Evolutionary conservation across 2,888 invertebrate species (phyloP).

Genomic region (Aquatica leii): DNA sequence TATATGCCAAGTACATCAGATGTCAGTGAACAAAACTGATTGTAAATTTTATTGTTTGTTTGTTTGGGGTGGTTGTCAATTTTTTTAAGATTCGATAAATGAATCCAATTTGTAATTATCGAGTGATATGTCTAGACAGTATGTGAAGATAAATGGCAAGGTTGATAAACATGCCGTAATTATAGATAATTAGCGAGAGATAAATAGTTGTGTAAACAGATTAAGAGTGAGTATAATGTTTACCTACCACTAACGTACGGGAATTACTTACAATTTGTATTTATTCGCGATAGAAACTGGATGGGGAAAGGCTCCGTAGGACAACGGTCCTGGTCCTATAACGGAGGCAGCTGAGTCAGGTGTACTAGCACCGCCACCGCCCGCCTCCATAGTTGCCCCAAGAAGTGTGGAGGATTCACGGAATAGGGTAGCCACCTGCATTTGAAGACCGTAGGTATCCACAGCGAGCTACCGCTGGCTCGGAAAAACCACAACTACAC

Average conservation of each 20-base stretch:
- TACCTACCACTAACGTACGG: constrained; percentile 6
- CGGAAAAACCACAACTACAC: constrained; percentile 42
- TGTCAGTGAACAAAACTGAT: too few relatives aligned
- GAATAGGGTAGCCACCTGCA: constrained; percentile 75
- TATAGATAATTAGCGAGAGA: constrained; percentile 16
- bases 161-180: constrained; percentile 26
- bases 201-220: constrained; percentile 19
- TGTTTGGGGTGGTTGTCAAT: too few relatives aligned
- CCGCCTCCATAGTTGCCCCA: constrained; percentile 70
- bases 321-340: constrained; percentile 50
- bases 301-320: constrained; percentile 58
- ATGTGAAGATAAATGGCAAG: constrained; percentile 2
- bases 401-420: constrained; percentile 72
- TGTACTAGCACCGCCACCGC: constrained; percentile 53
- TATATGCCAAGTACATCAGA: too few relatives aligned
- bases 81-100: too few relatives aligned
- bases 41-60: too few relatives aligned
- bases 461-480: constrained; percentile 50
- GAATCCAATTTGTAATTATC: too few relatives aligned
- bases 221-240: constrained; percentile 16
- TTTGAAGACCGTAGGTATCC: constrained; percentile 55
- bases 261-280: constrained; percentile 60
- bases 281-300: constrained; percentile 59
- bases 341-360: constrained; percentile 50
- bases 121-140: too few relatives aligned